Evolutionary conservation across 2,113 vertebrate genomes (phyloP).

Genomic region (Lepisosteus oculatus): DNA sequence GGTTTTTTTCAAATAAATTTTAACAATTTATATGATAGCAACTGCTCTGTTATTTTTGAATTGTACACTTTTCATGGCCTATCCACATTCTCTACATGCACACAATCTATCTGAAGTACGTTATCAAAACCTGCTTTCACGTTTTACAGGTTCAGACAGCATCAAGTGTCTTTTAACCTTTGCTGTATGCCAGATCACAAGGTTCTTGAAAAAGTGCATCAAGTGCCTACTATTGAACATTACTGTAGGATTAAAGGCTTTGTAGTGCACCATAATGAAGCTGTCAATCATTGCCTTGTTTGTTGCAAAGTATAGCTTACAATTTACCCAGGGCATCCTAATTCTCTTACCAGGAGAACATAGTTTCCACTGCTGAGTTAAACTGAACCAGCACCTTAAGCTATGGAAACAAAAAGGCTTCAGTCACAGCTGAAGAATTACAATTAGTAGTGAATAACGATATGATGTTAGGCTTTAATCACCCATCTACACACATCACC

Average conservation of each 20-base stretch:
- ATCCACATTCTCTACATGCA: neutral
- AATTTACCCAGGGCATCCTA: slow-evolving; percentile 20
- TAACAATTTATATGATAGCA: no score
- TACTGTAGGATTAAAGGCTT: slow-evolving; percentile 63
- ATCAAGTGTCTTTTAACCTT: slow-evolving; percentile 44
- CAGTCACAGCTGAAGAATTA: slow-evolving; percentile 30
- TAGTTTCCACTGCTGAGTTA: slow-evolving; percentile 46
- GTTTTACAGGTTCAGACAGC: slow-evolving; percentile 31
- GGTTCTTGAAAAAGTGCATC: slow-evolving; percentile 46
- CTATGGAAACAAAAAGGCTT: slow-evolving; percentile 19
- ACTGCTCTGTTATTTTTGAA: no score
- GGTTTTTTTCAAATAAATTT: no score
- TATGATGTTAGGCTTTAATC: no score
- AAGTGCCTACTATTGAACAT: slow-evolving; percentile 52
- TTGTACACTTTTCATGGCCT: neutral
- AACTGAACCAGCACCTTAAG: slow-evolving; percentile 42
- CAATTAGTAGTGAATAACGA: neutral
- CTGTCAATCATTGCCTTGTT: slow-evolving; percentile 59
- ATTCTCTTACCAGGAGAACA: slow-evolving; percentile 35
- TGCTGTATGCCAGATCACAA: slow-evolving; percentile 48
- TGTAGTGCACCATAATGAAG: slow-evolving; percentile 56
- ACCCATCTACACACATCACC: no score
- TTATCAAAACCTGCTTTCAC: slow-evolving; percentile 32
- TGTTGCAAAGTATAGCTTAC: slow-evolving; percentile 35
- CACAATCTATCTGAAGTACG: slow-evolving; percentile 10